phyloP scores from a whole-genome alignment of 2,888 invertebrate species.

The Petrolisthes cinctipes region DNA sequence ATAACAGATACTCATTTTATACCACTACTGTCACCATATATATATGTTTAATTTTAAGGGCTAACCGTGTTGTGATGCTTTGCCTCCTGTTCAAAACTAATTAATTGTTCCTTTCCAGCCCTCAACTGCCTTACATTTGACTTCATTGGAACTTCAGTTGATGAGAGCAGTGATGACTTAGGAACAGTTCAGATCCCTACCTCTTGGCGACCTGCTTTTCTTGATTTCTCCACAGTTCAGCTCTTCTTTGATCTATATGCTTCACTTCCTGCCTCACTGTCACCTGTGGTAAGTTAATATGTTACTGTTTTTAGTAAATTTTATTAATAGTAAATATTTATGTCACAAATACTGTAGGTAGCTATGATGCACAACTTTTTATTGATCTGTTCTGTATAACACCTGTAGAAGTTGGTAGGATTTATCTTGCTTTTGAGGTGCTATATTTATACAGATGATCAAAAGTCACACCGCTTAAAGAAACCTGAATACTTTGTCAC shows the following conservation, averaged over 20 bases:
- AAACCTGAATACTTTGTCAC: too few relatives aligned
- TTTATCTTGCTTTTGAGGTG: background rate
- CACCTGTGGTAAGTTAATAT: slow-evolving; percentile 77
- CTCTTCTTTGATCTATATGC: slow-evolving; percentile 96
- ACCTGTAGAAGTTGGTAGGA: background rate
- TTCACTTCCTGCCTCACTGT: slow-evolving; percentile 85
- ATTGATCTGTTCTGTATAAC: background rate
- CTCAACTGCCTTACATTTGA: slow-evolving; percentile 93
- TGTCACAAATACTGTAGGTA: background rate
- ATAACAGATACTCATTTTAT: too few relatives aligned
- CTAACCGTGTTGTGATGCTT: too few relatives aligned
- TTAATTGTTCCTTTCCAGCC: slow-evolving; percentile 44
- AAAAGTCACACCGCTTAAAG: too few relatives aligned
- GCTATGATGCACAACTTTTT: background rate
- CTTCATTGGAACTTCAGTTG: slow-evolving; percentile 96
- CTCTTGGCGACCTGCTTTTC: slow-evolving; percentile 96
- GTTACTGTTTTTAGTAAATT: background rate
- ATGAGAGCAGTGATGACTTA: slow-evolving; percentile 96
- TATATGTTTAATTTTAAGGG: too few relatives aligned
- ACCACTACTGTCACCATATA: too few relatives aligned
- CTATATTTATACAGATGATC: too few relatives aligned
- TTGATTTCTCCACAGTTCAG: slow-evolving; percentile 93
- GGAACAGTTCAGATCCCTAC: slow-evolving; percentile 95
- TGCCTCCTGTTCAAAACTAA: too few relatives aligned
- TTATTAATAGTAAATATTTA: background rate